Evolutionary conservation across 1,140 invertebrate genomes (phyloP).

Genomic region (Calosoma granatense): DNA sequence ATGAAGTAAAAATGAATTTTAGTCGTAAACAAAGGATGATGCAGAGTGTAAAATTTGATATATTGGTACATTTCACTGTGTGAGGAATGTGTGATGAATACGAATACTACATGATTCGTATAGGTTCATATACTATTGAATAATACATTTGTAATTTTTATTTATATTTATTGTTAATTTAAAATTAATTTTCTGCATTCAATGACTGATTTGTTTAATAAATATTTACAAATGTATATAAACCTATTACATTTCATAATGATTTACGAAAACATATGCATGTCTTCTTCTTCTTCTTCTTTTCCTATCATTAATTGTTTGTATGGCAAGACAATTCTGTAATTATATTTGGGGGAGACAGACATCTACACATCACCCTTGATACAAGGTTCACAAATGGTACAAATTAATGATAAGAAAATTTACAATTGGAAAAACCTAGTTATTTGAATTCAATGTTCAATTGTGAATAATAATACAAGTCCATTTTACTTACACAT

Average conservation of each 20-base stretch:
- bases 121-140: too few species aligned
- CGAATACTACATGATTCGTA: too few species aligned
- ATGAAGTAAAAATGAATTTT: too few species aligned
- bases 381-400: constrained; percentile 26
- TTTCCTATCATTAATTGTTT: constrained; percentile 1
- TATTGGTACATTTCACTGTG: too few species aligned
- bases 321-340: constrained; percentile 3
- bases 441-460: constrained; percentile 1
- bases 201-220: constrained; percentile 8
- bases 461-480: constrained; percentile 8
- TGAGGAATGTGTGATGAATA: too few species aligned
- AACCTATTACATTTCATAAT: constrained; percentile 1
- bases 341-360: not conserved
- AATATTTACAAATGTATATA: not conserved
- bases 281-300: too few species aligned
- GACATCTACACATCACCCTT: constrained; percentile 25
- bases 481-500: not conserved
- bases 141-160: too few species aligned
- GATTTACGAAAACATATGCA: not conserved
- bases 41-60: too few species aligned
- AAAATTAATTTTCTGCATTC: not conserved
- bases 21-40: too few species aligned
- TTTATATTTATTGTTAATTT: constrained; percentile 3
- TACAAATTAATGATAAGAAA: constrained; percentile 16
- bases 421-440: constrained; percentile 11